phyloP scores from a whole-genome alignment of 1,140 invertebrate genomes.

The Brachionus paranguensis region DNA sequence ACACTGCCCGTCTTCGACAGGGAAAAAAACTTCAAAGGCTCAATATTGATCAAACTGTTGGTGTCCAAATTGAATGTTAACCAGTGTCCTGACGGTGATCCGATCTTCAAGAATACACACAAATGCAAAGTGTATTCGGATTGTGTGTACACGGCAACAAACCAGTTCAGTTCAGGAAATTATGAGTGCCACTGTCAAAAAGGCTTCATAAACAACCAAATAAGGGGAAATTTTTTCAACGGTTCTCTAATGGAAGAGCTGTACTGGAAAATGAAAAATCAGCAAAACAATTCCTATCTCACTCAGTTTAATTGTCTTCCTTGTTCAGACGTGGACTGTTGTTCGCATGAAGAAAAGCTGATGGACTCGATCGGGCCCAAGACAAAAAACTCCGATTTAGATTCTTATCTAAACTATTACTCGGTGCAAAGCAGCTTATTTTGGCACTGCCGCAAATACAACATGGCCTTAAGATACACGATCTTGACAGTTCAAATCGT shows the following conservation, averaged over 20 bases:
- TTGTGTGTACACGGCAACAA: background rate
- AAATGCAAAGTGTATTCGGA: background rate
- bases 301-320: slow-evolving; percentile 31
- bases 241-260: background rate
- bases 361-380: background rate
- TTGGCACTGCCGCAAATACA: slow-evolving; percentile 15
- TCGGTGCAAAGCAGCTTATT: background rate
- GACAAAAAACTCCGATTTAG: background rate
- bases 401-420: background rate
- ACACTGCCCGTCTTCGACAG: background rate
- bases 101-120: slow-evolving; percentile 2
- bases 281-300: slow-evolving; percentile 15
- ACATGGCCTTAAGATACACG: slow-evolving; percentile 1
- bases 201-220: background rate
- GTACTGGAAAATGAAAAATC: slow-evolving; percentile 38
- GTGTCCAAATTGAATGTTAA: slow-evolving; percentile 14
- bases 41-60: background rate
- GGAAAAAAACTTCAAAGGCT: background rate
- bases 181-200: slow-evolving; percentile 5
- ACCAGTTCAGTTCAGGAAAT: background rate
- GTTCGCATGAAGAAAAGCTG: background rate
- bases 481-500: slow-evolving; percentile 15
- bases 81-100: slow-evolving; percentile 26
- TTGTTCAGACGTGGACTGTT: slow-evolving; percentile 13
- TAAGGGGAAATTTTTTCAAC: background rate